A percentile compares a stretch with the other conserved stretches of the same genome.
Conservation (phyloP, 2,888 invertebrate species). For the Drosophila pegasa region DNA sequence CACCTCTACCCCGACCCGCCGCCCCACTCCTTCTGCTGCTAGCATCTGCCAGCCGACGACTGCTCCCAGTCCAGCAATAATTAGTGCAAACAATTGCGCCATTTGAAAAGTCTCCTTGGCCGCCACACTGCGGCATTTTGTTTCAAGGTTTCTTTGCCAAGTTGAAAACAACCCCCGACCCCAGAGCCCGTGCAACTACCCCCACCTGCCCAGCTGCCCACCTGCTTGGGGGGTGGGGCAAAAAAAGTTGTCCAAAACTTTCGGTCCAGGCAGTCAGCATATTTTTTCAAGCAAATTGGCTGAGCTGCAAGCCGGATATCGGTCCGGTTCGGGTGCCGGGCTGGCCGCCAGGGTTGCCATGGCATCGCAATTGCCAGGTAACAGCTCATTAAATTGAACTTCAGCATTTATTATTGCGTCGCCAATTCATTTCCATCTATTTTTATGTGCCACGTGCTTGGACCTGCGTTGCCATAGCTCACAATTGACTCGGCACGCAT, state of each 20-base stretch:
- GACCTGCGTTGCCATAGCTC: constrained; percentile 24
- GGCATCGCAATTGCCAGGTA: constrained; percentile 36
- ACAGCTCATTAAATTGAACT: constrained; percentile 58
- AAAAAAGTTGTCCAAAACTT: constrained; percentile 11
- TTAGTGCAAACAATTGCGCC: constrained; percentile 78
- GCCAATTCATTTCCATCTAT: background rate
- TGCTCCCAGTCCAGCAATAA: constrained; percentile 54
- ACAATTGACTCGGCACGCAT: constrained; percentile 11
- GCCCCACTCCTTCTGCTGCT: background rate
- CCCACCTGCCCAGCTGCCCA: background rate
- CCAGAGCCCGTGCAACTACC: background rate
- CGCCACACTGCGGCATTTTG: constrained; percentile 60
- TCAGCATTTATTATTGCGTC: constrained; percentile 20
- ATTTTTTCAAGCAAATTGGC: constrained; percentile 62
- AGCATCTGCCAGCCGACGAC: constrained; percentile 4
- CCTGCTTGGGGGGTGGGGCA: too few species aligned
- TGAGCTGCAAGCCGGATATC: constrained; percentile 55
- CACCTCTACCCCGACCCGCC: background rate
- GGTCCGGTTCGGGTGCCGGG: constrained; percentile 24
- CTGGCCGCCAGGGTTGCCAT: constrained; percentile 48
- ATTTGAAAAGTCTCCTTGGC: constrained; percentile 55
- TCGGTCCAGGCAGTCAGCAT: constrained; percentile 44
- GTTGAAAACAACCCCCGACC: constrained; percentile 9
- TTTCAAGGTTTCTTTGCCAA: constrained; percentile 58
- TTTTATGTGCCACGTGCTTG: background rate